Base-by-base conservation (phyloP, 2,113 vertebrate genomes). In the Plecturocebus donacophilus region DNA sequence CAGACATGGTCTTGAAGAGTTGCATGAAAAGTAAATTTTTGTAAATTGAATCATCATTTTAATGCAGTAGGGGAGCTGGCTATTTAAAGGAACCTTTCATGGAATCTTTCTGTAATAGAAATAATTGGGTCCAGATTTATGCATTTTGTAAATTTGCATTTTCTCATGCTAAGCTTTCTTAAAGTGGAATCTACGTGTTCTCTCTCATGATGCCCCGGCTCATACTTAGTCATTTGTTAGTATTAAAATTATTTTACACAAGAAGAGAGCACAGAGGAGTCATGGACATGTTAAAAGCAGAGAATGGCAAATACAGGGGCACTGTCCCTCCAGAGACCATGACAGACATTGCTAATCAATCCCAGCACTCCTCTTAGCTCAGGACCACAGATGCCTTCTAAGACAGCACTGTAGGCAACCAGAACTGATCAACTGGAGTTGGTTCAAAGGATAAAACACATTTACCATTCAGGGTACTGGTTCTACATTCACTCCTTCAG, bases 81-180 rank as follows among this genome's bases (percentile, higher is more conserved):
- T 98, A 97, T 98, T 98, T 98, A 98, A 98, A 98, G 96, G 97
- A 97, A 95, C 58, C 92, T 97, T 98, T 98, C 97, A 96, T 97
- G 98, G 96, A 98, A 98, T 98, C 98, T 96, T 97, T 97, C 95
- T 97, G 95, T 97, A 98, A 98, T 97, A 97, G 92, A 92, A 97
- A 87, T 98, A 98, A 98, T 98, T 98, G 96, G 88, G 96, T 98
- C 97, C 98, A 98, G 98, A 98, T 97, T 96, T 95, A 94, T 92
- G 77, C 68, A 68, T 97, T 96, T 97, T 96, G 35, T 90, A 88
- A 92, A 97, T 96, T 79, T 97, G 96, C 94, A 97, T 97, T 97
- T 97, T 97, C 90, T 97, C 97, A 95, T 95, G 94, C 85, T 90
- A 82, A 71, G 81, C 85, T 98, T 98, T 96, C 97, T 96, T 97